Conservation (phyloP, 1,140 invertebrate species). For the Aphelenchoides besseyi region DNA sequence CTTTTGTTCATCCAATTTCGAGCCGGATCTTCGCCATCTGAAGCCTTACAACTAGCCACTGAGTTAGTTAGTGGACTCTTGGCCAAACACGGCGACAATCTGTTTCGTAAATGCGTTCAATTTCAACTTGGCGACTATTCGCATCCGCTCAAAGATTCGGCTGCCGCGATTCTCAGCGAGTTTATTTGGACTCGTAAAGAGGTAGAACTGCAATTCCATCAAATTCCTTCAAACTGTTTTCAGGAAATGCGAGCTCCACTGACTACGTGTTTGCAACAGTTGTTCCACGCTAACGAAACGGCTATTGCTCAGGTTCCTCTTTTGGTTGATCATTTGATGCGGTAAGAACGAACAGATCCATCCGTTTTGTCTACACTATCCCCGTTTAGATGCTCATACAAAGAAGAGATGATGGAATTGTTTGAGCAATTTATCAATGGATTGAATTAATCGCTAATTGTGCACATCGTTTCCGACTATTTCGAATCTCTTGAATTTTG, state of each 20-base stretch:
- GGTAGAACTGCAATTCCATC: too few relatives aligned
- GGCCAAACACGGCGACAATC: neutral
- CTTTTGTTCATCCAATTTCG: constrained; percentile 4
- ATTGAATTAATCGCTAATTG: neutral
- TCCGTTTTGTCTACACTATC: neutral
- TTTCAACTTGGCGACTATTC: neutral
- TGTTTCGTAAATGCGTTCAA: neutral
- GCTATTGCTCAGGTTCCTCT: neutral
- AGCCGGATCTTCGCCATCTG: neutral
- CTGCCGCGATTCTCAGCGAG: neutral
- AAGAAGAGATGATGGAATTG: neutral
- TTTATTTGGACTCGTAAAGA: neutral
- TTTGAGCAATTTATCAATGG: neutral
- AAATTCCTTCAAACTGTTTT: neutral
- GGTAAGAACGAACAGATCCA: neutral
- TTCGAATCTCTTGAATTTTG: too few relatives aligned
- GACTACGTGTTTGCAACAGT: neutral
- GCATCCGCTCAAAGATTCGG: neutral
- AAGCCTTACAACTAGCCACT: neutral
- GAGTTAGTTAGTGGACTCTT: neutral
- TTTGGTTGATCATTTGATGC: neutral
- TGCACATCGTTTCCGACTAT: too few relatives aligned
- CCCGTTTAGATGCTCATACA: too few relatives aligned
- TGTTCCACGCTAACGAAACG: neutral
- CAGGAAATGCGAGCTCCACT: constrained; percentile 1